These are phyloP conservation scores for Rhingia rostrata DNA, from an alignment of 2,888 invertebrate genomes.

Conservation along the genomic window DNA sequence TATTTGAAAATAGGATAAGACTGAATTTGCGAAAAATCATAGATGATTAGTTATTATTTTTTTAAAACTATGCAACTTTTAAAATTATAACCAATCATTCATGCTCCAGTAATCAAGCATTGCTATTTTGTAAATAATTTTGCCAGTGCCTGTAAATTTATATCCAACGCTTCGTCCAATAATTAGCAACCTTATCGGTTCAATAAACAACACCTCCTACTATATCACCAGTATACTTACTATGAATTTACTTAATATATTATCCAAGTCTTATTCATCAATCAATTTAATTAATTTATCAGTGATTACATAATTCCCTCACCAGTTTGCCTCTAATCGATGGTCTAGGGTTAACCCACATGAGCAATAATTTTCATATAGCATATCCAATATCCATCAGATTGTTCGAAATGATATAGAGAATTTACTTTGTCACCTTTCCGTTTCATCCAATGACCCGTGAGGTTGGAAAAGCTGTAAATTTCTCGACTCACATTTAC, in stretches of 20 bases:
- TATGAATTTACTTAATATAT: neutral
- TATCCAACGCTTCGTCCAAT: too few relatives aligned
- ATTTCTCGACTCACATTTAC: neutral
- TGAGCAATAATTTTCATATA: neutral
- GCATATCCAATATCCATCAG: neutral
- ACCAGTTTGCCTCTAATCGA: neutral
- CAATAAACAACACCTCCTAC: too few relatives aligned
- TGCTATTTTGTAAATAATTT: too few relatives aligned
- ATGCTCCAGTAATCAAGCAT: too few relatives aligned
- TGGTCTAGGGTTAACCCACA: neutral
- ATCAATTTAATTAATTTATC: slow-evolving; percentile 40
- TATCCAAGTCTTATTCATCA: slow-evolving; percentile 18
- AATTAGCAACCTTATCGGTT: too few relatives aligned
- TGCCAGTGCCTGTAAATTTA: too few relatives aligned
- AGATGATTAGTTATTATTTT: too few relatives aligned
- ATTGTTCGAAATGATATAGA: neutral
- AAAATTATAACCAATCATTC: too few relatives aligned
- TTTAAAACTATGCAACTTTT: too few relatives aligned
- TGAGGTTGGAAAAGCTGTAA: neutral
- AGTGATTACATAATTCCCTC: slow-evolving; percentile 23
- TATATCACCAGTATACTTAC: neutral
- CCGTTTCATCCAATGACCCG: slow-evolving; percentile 11
- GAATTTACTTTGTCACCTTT: slow-evolving; percentile 29
- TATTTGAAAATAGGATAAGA: too few relatives aligned
- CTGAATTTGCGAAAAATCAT: too few relatives aligned